phyloP scores from a whole-genome alignment of 1,140 invertebrate species.

The Metopolophium dirhodum region DNA sequence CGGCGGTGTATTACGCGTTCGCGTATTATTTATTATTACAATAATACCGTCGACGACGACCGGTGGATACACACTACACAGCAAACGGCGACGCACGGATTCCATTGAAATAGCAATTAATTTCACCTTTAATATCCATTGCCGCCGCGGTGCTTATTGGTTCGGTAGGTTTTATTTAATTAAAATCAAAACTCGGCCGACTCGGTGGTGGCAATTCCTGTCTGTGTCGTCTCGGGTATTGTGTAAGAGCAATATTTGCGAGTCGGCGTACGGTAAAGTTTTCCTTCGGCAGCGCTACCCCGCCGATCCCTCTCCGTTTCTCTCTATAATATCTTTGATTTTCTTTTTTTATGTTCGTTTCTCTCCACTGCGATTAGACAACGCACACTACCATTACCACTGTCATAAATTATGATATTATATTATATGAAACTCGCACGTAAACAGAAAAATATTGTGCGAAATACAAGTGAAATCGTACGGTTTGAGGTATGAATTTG shows the following conservation, averaged over 20 bases:
- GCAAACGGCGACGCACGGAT: neutral
- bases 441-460: neutral
- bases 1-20: neutral
- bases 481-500: too few relatives aligned
- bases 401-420: neutral
- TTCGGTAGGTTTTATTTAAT: conserved; percentile 48
- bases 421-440: too few relatives aligned
- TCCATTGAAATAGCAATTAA: conserved; percentile 44
- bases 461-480: neutral
- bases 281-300: neutral
- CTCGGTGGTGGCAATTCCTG: neutral
- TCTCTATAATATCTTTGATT: neutral
- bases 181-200: conserved; percentile 42
- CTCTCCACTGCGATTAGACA: neutral
- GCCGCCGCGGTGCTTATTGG: conserved; percentile 20
- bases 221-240: conserved; percentile 39
- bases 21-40: conserved; percentile 41
- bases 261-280: neutral
- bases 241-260: conserved; percentile 21
- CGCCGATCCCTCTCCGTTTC: neutral
- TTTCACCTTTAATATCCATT: conserved; percentile 44
- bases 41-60: neutral
- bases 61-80: too few relatives aligned
- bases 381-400: neutral
- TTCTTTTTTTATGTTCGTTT: neutral